Conservation (phyloP, 2,113 vertebrate genomes). For the Hydrochoerus hydrochaeris region DNA sequence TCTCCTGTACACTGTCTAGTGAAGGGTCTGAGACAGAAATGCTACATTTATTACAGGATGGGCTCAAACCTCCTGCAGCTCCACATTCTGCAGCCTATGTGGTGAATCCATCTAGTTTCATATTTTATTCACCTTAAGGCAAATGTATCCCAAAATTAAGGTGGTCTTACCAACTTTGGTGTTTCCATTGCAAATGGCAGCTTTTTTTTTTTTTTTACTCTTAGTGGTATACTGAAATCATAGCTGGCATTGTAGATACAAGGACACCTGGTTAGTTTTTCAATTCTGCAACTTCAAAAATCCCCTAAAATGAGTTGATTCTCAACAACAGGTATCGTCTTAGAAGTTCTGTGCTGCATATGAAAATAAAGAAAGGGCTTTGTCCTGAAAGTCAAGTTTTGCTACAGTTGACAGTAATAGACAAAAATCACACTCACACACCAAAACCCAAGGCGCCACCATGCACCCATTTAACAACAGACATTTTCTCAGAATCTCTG, state of each 20-base stretch:
- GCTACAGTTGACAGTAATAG: not conserved
- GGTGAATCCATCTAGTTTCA: not conserved
- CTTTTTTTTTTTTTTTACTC: not conserved
- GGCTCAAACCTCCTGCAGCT: not conserved
- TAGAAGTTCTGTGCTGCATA: not conserved
- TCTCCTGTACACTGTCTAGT: not conserved
- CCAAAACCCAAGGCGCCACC: not conserved
- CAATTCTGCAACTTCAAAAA: not conserved
- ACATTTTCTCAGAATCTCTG: not conserved
- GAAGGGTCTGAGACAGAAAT: fast-evolving
- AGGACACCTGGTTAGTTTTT: not conserved
- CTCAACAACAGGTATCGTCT: not conserved
- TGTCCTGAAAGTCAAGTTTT: not conserved
- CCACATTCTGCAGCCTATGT: fast-evolving
- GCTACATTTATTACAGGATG: not conserved
- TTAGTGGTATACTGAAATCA: not conserved
- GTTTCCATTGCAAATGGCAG: not conserved
- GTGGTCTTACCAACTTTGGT: not conserved
- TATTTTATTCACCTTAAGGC: not conserved
- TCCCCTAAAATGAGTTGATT: slow-evolving; percentile 23
- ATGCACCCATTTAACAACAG: not conserved
- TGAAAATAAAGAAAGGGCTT: not conserved
- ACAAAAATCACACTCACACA: not conserved
- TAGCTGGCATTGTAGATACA: not conserved
- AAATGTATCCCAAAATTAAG: not conserved